Evolutionary conservation across 2,113 vertebrate species (phyloP), one percentile per base, ranked within the genome.

Genomic region (Myrmecophaga tridactyla): DNA sequence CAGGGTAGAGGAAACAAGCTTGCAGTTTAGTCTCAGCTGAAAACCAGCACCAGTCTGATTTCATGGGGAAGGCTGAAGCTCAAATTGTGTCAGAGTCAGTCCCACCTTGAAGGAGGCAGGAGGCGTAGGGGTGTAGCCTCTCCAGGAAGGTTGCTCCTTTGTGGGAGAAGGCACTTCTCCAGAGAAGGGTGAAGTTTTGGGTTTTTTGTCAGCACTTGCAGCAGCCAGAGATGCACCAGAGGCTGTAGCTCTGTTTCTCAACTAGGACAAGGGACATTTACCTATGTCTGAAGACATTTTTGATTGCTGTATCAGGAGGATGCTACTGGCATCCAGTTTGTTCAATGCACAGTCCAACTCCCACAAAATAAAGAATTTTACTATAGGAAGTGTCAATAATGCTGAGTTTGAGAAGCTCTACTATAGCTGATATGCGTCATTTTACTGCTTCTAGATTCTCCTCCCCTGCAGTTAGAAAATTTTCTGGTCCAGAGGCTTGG

Each of bases 121-220:
- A 56, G 20, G 0, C 8, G 2, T 21, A 31, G n/a, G 25, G 18
- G 4, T 3, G 0, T 9, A 13, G 10, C 41, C 76, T 78, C 6
- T 80, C 13, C 12, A 53, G 34, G 1, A 9, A 7, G 7, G 34
- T 5, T 65, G n/a, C 72, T 58, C 25, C 76, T 60, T 23, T 90
- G 39, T 29, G 23, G 58, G 25, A 14, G 48, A 75, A 25, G 58
- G 4, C 23, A 80, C 46, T 46, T 90, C 67, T 85, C n/a, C 14
- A 62, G 15, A 70, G 58, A 88, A 75, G 3, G 2, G 7, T 23
- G 1, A 4, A 23, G 46, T 36, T 58, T 76, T 72, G 80, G 63
- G 43, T 60, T 29, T 8, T 56, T 72, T 31, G 17, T 18, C 14
- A 78, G 18, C 12, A 56, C 9, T 21, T 27, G 51, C 21, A 53